Percentiles rank a stretch among this genome's conserved stretches.
These are phyloP conservation scores for Diarsia brunnea DNA, from an alignment of 2,888 invertebrate genomes.

Conservation along the genomic window DNA sequence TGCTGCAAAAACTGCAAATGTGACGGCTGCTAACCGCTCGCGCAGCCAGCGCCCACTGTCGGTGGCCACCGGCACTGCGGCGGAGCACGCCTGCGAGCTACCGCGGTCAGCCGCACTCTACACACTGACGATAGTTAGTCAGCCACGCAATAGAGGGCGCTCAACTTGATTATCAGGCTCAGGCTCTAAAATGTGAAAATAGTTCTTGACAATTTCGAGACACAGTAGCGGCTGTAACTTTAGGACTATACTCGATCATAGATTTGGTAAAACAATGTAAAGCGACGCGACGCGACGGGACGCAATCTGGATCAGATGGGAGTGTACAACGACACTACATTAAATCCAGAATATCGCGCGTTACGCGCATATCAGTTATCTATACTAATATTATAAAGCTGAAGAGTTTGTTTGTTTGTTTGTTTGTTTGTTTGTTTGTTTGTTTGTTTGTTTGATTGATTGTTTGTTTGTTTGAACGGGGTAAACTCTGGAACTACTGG, in stretches of 20 bases:
- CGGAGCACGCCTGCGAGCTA: background rate
- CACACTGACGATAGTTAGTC: slow-evolving; percentile 1
- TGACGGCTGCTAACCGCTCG: background rate
- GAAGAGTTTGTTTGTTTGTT: no score
- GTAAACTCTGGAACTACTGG: no score
- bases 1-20: slow-evolving; percentile 27
- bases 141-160: slow-evolving; percentile 33
- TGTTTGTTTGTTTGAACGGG: no score
- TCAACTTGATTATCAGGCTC: background rate
- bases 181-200: background rate
- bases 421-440: no score
- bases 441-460: no score
- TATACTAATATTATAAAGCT: no score
- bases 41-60: slow-evolving; percentile 11
- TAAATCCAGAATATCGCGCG: background rate
- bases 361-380: background rate
- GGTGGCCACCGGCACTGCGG: background rate
- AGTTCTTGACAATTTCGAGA: background rate
- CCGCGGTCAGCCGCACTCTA: background rate
- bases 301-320: background rate
- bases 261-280: background rate
- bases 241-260: slow-evolving; percentile 1
- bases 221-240: background rate
- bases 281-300: background rate
- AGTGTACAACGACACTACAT: background rate